Base-by-base conservation (phyloP, 2,797 vertebrate genomes). In the Melanotaenia trifasciata region DNA sequence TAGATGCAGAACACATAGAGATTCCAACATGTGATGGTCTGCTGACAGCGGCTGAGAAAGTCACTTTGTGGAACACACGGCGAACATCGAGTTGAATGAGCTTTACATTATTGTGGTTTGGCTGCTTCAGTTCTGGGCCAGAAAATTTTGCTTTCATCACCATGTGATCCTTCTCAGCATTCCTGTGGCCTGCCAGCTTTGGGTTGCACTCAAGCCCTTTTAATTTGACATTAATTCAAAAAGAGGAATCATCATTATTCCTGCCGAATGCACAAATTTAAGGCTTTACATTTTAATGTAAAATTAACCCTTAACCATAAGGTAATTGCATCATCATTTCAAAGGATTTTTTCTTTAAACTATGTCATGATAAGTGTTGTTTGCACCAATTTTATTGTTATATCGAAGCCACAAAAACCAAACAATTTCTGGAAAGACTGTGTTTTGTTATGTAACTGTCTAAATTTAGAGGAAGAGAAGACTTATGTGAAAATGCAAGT, bases 21-120 rank as follows among this genome's bases (percentile, higher is more conserved):
- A 67, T 36, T 75, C 45, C 60, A 70, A 58, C 72, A 61, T 86
- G 80, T 90, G 89, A 92, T 89, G 88, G 89, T 90, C 89, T 72
- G 72, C 47, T 88, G 86, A 81, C 40, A 57, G 59, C 4, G 18
- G 59, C 66, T 64, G 70, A 68, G 56, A 78, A 81, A 72, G 61
- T 1, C 45, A 70, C 68, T 74, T 71, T 30, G 36, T 45, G 54
- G 57, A 62, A 81, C n/a, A 59, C 43, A 13, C 74, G 58, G 40
- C 12, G 3, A 2, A 54, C 35, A 69, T n/a, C 0, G 6, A 81
- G 71, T 80, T 67, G 78, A 89, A 89, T 84, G 67, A 81, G 84
- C 12, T 85, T 75, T 53, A 78, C 66, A 62, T 86, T 79, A 50
- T 72, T 83, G 84, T 82, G 85, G 84, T 70, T 87, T 70, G 54